phyloP scores from a whole-genome alignment of 2,888 invertebrate species.

The Formica aserva region DNA sequence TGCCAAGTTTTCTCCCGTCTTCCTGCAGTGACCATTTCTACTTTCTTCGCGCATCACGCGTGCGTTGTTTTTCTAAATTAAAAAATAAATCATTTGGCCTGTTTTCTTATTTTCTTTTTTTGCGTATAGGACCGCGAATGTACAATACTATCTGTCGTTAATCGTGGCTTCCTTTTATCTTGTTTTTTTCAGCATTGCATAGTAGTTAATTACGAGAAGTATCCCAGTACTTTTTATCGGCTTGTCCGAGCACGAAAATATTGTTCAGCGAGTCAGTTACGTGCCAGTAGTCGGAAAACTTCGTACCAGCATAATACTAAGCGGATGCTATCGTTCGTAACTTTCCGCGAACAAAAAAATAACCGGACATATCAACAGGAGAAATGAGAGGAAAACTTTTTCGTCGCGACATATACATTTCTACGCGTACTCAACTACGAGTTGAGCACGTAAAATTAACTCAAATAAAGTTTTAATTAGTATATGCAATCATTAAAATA shows the following conservation, averaged over 20 bases:
- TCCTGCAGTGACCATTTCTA: slow-evolving; percentile 50
- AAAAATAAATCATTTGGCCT: slow-evolving; percentile 30
- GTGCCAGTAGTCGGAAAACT: slow-evolving; percentile 59
- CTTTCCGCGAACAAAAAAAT: slow-evolving; percentile 42
- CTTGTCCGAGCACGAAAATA: slow-evolving; percentile 79
- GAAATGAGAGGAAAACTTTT: slow-evolving; percentile 47
- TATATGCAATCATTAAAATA: slow-evolving; percentile 16
- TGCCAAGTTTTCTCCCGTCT: slow-evolving; percentile 42
- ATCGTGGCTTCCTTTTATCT: slow-evolving; percentile 27
- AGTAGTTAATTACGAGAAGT: slow-evolving; percentile 81
- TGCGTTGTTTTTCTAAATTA: slow-evolving; percentile 12
- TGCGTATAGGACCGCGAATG: neutral
- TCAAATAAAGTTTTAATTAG: slow-evolving; percentile 47
- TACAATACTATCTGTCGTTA: slow-evolving; percentile 33
- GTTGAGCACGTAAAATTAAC: slow-evolving; percentile 17
- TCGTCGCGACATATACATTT: slow-evolving; percentile 18
- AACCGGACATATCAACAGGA: slow-evolving; percentile 41
- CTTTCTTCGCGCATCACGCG: slow-evolving; percentile 29
- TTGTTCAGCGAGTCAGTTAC: slow-evolving; percentile 71
- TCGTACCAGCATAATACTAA: slow-evolving; percentile 54
- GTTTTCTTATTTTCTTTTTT: slow-evolving; percentile 35
- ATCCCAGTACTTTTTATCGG: slow-evolving; percentile 80
- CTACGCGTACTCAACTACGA: neutral
- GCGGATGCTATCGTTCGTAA: slow-evolving; percentile 58
- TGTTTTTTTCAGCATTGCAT: slow-evolving; percentile 45